Evolutionary conservation across 2,888 invertebrate species (phyloP), one percentile per base, ranked within the genome.

Genomic region (Eupelmus urozonus): DNA sequence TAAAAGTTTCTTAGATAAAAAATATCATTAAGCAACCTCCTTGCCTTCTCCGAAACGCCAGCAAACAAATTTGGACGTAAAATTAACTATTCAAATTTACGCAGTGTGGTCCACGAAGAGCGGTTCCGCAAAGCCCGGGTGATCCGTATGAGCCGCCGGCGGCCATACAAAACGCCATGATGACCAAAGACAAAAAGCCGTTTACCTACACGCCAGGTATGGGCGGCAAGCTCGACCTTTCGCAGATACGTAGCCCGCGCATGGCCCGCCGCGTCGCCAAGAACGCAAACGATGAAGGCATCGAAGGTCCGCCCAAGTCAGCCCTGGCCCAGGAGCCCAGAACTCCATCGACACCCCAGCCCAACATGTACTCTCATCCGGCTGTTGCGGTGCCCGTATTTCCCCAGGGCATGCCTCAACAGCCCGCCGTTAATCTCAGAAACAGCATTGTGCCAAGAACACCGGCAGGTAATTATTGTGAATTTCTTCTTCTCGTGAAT

Each of bases 141-240:
- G 80, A 80, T 1, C 34, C 73, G n/a, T 80, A 74, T 16, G 96
- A 96, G 87, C 96, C 96, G 57, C 97, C 97, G 80, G 94, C 95
- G 81, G 96, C 96, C 84, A 95, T 97, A 76, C 96, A 97, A 89
- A 96, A 96, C 90, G 97, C 97, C 42, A 97, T 97, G 96, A 94
- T 97, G 94, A 96, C 96, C 85, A 97, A 97, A 90, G 97, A 97
- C 90, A 98, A 97, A 90, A 97, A 97, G 87, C 97, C 97, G 13
- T 98, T 98, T 89, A 97, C 97, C n/a, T 98, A 98, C 90, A 97
- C 97, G 20, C 97, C 97, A 0, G 97, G 97, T 20, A 97, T 97
- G 81, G 89, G 89, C 2, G 90, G 90, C 2, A 90, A 90, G 73
- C 92, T 97, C 78, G 96, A 97, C 90, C 91, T 97, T 69, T 96